A percentile compares a stretch with the other conserved stretches of the same genome.
phyloP scores from a whole-genome alignment of 2,113 vertebrate species.

The Triplophysa tibetana region DNA sequence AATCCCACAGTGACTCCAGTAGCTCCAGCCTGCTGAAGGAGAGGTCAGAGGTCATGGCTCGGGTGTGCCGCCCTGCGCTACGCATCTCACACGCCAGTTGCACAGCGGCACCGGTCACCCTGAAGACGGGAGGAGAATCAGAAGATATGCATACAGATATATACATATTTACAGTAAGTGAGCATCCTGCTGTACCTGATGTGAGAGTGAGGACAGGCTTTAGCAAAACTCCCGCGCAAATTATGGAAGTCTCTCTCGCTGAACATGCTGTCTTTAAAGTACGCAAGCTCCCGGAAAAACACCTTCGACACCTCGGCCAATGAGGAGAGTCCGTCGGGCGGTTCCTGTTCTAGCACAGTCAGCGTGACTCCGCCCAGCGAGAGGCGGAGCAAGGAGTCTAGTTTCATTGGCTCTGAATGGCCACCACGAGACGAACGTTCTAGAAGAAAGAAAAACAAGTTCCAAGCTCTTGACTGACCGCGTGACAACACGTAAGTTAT shows the following conservation, averaged over 20 bases:
- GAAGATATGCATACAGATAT: background rate
- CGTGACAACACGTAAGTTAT: background rate
- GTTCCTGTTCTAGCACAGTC: slow-evolving; percentile 80
- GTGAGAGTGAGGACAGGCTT: slow-evolving; percentile 83
- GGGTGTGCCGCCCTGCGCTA: slow-evolving; percentile 63
- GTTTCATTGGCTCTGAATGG: slow-evolving; percentile 76
- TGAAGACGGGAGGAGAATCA: slow-evolving; percentile 52
- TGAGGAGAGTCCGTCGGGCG: slow-evolving; percentile 47
- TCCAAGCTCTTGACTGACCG: background rate
- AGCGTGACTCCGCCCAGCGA: slow-evolving; percentile 83
- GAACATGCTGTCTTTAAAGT: slow-evolving; percentile 82
- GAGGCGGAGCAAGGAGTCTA: slow-evolving; percentile 80
- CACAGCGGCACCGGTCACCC: slow-evolving; percentile 81
- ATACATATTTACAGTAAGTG: background rate
- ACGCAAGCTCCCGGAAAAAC: slow-evolving; percentile 81
- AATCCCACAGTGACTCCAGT: slow-evolving; percentile 84
- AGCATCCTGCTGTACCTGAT: slow-evolving; percentile 73
- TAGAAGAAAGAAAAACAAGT: slow-evolving; percentile 48
- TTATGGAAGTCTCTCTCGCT: slow-evolving; percentile 82
- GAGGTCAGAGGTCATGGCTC: slow-evolving; percentile 74
- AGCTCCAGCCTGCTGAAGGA: slow-evolving; percentile 86
- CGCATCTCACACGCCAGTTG: slow-evolving; percentile 83
- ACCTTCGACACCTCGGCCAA: slow-evolving; percentile 72
- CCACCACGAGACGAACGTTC: slow-evolving; percentile 69
- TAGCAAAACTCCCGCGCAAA: slow-evolving; percentile 77